Conservation (phyloP, 2,113 vertebrate genomes). For the Anarrhichthys ocellatus region DNA sequence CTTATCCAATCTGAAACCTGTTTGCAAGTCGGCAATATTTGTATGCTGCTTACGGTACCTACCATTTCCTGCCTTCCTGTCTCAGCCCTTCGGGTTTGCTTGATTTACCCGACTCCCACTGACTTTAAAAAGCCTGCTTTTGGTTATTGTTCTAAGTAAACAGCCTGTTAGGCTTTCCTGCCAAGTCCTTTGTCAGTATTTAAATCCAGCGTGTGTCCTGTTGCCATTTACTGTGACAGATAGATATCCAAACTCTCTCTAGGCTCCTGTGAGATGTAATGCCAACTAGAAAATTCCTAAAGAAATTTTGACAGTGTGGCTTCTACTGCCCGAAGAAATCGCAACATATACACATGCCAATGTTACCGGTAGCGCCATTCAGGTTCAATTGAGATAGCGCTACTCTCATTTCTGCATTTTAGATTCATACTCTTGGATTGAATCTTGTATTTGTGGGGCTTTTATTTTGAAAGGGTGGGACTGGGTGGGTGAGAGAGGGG, state of each 20-base stretch:
- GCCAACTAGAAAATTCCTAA: no score
- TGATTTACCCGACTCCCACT: background rate
- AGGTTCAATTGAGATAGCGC: no score
- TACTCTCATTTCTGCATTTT: no score
- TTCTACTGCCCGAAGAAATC: no score
- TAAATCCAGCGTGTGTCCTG: slow-evolving; percentile 22
- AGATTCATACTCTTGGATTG: no score
- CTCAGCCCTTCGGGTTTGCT: slow-evolving; percentile 16
- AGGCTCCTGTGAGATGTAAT: background rate
- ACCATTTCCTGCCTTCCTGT: slow-evolving; percentile 6
- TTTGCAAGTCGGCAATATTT: background rate
- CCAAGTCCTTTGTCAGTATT: slow-evolving; percentile 17
- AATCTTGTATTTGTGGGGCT: no score
- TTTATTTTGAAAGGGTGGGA: no score
- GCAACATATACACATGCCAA: no score
- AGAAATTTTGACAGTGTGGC: no score
- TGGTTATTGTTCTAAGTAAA: slow-evolving; percentile 21
- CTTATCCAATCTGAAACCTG: background rate
- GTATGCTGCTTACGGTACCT: slow-evolving; percentile 4
- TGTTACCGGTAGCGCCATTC: no score
- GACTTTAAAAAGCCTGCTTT: slow-evolving; percentile 1
- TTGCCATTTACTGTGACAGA: slow-evolving; percentile 29
- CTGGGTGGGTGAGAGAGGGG: no score
- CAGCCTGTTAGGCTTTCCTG: slow-evolving; percentile 4
- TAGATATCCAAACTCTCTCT: slow-evolving; percentile 13